Conservation (phyloP, 2,113 vertebrate species). For the Riparia riparia region DNA sequence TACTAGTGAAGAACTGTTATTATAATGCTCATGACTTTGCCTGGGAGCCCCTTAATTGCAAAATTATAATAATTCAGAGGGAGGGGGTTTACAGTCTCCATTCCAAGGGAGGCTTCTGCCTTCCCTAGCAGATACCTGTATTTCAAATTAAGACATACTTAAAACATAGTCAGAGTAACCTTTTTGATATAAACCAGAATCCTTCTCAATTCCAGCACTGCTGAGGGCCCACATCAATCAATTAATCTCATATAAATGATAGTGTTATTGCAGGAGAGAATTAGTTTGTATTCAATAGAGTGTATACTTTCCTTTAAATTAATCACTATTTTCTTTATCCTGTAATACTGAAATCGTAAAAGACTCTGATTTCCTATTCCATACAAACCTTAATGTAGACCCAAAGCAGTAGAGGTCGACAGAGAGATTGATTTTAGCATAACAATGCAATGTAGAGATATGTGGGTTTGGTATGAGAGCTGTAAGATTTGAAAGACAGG, state of each 20-base stretch:
- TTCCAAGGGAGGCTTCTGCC: neutral
- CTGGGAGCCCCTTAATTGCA: neutral
- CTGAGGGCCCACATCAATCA: neutral
- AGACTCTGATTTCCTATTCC: neutral
- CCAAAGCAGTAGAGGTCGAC: neutral
- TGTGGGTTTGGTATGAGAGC: neutral
- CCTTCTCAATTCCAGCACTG: neutral
- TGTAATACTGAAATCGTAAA: neutral
- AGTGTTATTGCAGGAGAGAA: neutral
- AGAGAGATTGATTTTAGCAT: neutral
- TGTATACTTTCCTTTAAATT: neutral
- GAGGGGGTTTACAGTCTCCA: neutral
- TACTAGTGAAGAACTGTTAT: neutral
- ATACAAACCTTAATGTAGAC: neutral
- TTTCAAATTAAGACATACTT: neutral
- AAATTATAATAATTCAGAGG: neutral
- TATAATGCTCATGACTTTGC: neutral
- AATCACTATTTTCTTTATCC: neutral
- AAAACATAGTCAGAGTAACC: neutral
- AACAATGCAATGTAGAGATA: neutral
- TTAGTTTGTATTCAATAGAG: neutral
- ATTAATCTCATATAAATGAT: neutral
- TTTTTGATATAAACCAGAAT: neutral
- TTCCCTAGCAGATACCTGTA: neutral
- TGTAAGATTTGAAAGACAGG: neutral